Conservation (phyloP, 1,140 invertebrate genomes). For the Marisa cornuarietis region DNA sequence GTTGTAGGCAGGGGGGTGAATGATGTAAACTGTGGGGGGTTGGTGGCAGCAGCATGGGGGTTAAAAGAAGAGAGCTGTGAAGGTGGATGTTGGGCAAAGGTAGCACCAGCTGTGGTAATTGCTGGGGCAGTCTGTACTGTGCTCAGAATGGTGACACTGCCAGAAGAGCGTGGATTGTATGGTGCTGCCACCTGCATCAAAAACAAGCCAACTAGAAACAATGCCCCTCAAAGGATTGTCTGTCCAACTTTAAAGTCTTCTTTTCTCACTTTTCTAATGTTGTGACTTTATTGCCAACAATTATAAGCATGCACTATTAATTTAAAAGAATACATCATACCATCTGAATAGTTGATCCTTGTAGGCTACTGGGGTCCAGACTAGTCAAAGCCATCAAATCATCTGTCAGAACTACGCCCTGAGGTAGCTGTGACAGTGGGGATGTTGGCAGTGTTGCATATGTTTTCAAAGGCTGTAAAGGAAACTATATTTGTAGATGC, state of each 20-base stretch:
- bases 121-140: slow-evolving; percentile 39
- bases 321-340: slow-evolving; percentile 34
- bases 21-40: neutral
- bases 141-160: slow-evolving; percentile 48
- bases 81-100: slow-evolving; percentile 30
- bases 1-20: slow-evolving; percentile 17
- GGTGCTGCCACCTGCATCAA: slow-evolving; percentile 45
- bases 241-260: too few relatives aligned
- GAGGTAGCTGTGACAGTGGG: slow-evolving; percentile 50
- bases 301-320: too few relatives aligned
- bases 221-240: too few relatives aligned
- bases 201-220: slow-evolving; percentile 21
- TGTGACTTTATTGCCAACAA: too few relatives aligned
- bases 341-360: slow-evolving; percentile 56
- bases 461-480: slow-evolving; percentile 28
- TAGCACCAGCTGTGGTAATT: slow-evolving; percentile 38
- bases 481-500: neutral
- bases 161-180: slow-evolving; percentile 32
- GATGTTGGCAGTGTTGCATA: slow-evolving; percentile 34
- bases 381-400: slow-evolving; percentile 59
- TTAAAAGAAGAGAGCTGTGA: neutral
- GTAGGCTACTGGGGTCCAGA: slow-evolving; percentile 44
- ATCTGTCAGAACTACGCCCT: slow-evolving; percentile 60
- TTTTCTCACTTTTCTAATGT: too few relatives aligned
- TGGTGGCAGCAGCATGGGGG: neutral